These are phyloP conservation scores for Panzeria rudis DNA, from an alignment of 2,888 invertebrate species.

Conservation along the genomic window DNA sequence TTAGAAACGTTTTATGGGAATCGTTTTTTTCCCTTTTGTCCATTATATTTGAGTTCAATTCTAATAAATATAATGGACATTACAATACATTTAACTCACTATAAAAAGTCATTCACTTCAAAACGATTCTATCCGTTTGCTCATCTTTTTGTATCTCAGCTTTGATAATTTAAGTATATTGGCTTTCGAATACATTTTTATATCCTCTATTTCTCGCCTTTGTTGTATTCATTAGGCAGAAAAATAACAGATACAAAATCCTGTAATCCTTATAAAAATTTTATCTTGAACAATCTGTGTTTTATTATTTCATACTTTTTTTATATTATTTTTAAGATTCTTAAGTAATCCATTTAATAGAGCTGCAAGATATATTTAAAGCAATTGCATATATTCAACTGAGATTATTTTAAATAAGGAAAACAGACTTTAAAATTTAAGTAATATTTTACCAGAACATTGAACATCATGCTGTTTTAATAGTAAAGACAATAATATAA, in stretches of 20 bases:
- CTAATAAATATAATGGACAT: too few species aligned
- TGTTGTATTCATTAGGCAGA: slow-evolving; percentile 16
- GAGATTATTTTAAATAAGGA: background rate
- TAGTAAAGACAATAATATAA: background rate
- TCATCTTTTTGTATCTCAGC: background rate
- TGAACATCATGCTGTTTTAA: slow-evolving; percentile 25
- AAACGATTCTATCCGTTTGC: background rate
- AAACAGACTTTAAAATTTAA: slow-evolving; percentile 12
- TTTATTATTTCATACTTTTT: background rate
- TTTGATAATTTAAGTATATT: background rate
- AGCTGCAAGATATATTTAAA: slow-evolving; percentile 15
- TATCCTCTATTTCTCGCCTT: background rate
- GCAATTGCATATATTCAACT: slow-evolving; percentile 8
- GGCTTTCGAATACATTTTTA: background rate
- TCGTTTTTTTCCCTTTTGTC: too few species aligned
- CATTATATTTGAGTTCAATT: too few species aligned
- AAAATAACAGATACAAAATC: background rate
- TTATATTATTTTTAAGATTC: background rate
- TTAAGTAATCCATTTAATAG: slow-evolving; percentile 47
- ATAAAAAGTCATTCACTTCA: background rate
- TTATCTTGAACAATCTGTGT: slow-evolving; percentile 8
- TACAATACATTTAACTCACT: background rate
- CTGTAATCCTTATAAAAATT: slow-evolving; percentile 20
- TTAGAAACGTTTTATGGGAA: too few species aligned
- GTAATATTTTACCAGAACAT: background rate